Evolutionary conservation across 2,797 vertebrate species (phyloP).

Genomic region (Hoplostethus atlanticus): DNA sequence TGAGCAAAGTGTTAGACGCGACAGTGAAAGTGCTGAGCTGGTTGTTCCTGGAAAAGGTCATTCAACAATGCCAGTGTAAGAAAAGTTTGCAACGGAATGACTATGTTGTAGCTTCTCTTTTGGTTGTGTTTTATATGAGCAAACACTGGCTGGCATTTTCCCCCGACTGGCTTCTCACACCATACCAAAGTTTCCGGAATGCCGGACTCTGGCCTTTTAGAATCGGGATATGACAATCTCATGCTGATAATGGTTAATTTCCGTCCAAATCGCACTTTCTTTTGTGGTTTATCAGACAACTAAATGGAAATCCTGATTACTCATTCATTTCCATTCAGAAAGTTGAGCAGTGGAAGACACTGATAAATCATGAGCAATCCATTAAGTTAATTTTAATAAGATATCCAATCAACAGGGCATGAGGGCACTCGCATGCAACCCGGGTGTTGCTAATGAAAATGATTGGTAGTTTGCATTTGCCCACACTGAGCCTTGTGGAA

Average conservation of each 20-base stretch:
- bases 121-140: not conserved
- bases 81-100: not conserved
- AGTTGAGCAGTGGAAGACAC: conserved; percentile 27
- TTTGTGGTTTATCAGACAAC: conserved; percentile 13
- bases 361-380: conserved; percentile 73
- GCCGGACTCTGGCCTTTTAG: conserved; percentile 3
- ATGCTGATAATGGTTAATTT: conserved; percentile 33
- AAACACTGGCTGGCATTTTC: not conserved
- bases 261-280: conserved; percentile 34
- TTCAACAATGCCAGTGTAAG: not conserved
- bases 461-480: conserved; percentile 60
- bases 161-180: not conserved
- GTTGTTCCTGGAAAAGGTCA: not conserved
- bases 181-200: not conserved
- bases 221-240: not conserved
- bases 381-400: conserved; percentile 70
- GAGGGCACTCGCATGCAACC: conserved; percentile 45
- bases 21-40: not conserved
- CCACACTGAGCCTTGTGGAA: conserved; percentile 42
- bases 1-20: conserved; percentile 17
- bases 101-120: not conserved
- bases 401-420: conserved; percentile 63
- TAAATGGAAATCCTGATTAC: conserved; percentile 40
- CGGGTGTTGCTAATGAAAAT: conserved; percentile 67
- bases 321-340: conserved; percentile 21